phyloP scores from a whole-genome alignment of 1,140 invertebrate species.

The Pantala flavescens region DNA sequence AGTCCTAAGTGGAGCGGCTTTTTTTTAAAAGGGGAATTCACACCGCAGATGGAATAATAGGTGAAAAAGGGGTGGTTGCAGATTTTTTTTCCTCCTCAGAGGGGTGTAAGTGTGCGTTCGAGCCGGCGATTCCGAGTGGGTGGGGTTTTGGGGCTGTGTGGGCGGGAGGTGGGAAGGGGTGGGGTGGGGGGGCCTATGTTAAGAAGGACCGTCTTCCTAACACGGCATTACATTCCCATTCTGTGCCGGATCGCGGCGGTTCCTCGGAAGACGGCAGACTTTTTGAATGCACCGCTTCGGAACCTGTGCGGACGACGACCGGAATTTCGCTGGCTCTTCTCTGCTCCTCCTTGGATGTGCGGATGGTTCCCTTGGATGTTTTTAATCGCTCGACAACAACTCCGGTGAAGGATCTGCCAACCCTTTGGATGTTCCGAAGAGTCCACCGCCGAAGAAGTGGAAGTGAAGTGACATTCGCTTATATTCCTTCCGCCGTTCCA shows the following conservation, averaged over 20 bases:
- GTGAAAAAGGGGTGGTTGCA: neutral
- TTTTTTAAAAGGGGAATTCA: too few species aligned
- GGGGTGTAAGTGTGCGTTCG: neutral
- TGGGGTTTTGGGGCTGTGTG: neutral
- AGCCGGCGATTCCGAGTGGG: neutral
- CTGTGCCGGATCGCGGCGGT: neutral
- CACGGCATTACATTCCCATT: constrained; percentile 1
- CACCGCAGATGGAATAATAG: neutral
- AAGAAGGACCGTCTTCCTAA: constrained; percentile 1
- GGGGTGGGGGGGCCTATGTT: neutral
- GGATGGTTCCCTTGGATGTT: too few species aligned
- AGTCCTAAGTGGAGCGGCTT: neutral
- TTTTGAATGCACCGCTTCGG: neutral
- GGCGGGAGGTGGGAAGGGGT: neutral
- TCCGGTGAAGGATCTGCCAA: too few species aligned
- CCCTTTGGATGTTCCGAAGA: too few species aligned
- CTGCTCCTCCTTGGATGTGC: too few species aligned
- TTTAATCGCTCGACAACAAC: too few species aligned
- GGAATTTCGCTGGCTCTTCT: too few species aligned
- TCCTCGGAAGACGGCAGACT: neutral
- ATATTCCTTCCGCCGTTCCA: too few species aligned
- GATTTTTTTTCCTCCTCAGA: neutral
- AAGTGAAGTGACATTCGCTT: too few species aligned
- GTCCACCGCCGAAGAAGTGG: too few species aligned
- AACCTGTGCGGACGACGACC: neutral